phyloP scores from a whole-genome alignment of 2,888 invertebrate species.

The Volucella zonaria region DNA sequence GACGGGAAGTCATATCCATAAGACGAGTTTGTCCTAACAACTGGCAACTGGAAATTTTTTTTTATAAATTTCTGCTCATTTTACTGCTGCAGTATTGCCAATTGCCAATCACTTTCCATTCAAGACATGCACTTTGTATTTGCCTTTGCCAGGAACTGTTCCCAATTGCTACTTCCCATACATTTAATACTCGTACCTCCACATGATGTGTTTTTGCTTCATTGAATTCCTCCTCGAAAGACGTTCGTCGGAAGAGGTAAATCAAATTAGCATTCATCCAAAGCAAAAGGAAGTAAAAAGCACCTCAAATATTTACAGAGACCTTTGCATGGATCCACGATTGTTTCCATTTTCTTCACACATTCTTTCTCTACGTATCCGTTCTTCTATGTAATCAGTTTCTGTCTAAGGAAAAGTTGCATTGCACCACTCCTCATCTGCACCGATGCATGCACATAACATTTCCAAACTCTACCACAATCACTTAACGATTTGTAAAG shows the following conservation, averaged over 20 bases:
- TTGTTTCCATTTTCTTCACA: slow-evolving; percentile 66
- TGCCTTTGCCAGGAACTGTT: no score
- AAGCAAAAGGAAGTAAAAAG: neutral
- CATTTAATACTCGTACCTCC: neutral
- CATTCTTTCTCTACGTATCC: slow-evolving; percentile 54
- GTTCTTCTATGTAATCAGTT: slow-evolving; percentile 61
- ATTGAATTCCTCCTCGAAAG: slow-evolving; percentile 22
- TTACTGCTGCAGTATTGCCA: no score
- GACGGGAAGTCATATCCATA: no score
- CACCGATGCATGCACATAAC: slow-evolving; percentile 51
- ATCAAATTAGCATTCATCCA: slow-evolving; percentile 34
- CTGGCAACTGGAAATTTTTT: no score
- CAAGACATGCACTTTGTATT: no score
- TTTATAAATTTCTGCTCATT: no score
- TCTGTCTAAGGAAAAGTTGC: slow-evolving; percentile 17
- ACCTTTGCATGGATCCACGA: slow-evolving; percentile 58
- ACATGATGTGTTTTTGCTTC: slow-evolving; percentile 40
- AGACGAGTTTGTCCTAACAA: no score
- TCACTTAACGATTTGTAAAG: slow-evolving; percentile 49
- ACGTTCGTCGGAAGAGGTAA: slow-evolving; percentile 15
- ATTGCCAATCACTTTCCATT: no score
- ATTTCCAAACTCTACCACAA: slow-evolving; percentile 20
- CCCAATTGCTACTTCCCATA: no score
- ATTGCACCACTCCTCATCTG: neutral
- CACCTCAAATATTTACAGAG: slow-evolving; percentile 52